Percentiles rank a stretch among this genome's conserved stretches.
Evolutionary conservation across 2,797 vertebrate genomes (phyloP).

Genomic region (Anguilla marmorata): DNA sequence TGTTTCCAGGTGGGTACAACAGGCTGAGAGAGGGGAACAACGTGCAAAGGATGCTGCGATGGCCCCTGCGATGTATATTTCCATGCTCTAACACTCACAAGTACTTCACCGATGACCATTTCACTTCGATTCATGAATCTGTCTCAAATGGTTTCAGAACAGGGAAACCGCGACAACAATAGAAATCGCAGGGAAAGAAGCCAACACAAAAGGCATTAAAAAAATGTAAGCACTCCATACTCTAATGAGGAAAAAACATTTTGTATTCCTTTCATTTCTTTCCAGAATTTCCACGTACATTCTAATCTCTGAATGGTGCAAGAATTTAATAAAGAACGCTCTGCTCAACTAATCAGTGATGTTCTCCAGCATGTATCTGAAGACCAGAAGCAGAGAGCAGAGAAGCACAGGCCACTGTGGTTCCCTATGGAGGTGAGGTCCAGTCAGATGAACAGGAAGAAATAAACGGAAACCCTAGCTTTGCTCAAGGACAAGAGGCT

Average conservation of each 20-base stretch:
- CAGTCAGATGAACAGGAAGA: neutral
- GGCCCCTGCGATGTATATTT: neutral
- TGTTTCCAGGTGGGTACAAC: conserved; percentile 60
- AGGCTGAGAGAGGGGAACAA: neutral
- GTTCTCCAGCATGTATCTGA: neutral
- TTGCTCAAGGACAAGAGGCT: neutral
- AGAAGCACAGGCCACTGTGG: neutral
- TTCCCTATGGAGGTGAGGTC: neutral
- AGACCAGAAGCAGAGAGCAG: neutral
- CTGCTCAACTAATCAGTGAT: neutral
- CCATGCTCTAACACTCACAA: neutral
- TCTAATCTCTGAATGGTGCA: no score
- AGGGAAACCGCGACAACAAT: neutral
- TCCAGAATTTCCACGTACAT: no score
- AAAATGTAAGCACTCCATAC: neutral
- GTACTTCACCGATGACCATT: neutral
- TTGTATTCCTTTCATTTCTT: no score
- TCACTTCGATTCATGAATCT: neutral
- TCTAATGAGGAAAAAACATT: neutral
- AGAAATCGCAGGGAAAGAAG: neutral
- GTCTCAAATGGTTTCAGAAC: conserved; percentile 13
- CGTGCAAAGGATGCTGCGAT: neutral
- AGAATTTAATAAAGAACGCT: neutral
- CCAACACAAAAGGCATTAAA: neutral
- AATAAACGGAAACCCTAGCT: neutral